These are phyloP conservation scores for Trematocara zebra DNA, from an alignment of 2,113 vertebrate species.

Conservation along the genomic window DNA sequence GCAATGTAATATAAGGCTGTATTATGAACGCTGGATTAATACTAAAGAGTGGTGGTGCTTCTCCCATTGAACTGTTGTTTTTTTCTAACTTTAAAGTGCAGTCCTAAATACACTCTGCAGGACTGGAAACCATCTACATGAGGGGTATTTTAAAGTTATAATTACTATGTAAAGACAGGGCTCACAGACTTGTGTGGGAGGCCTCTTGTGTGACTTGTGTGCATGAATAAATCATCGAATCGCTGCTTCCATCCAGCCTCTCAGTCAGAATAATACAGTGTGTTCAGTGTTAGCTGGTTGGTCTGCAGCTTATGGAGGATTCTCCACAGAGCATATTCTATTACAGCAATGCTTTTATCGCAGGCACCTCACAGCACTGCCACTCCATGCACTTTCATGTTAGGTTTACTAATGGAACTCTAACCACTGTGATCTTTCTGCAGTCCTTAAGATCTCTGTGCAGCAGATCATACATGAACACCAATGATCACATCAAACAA, in stretches of 20 bases:
- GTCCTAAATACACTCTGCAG: not conserved
- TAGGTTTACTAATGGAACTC: not conserved
- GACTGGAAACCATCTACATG: not conserved
- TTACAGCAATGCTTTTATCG: not conserved
- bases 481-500: not conserved
- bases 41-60: not conserved
- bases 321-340: not conserved
- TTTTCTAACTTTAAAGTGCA: not conserved
- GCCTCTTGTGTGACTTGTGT: not conserved
- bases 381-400: not conserved
- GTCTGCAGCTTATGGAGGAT: not conserved
- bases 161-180: not conserved
- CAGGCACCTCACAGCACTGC: not conserved
- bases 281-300: not conserved
- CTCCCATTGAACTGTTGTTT: not conserved
- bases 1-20: not conserved
- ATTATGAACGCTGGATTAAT: not conserved
- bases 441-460: not conserved
- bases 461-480: not conserved
- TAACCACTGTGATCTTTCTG: not conserved
- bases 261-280: slow-evolving; percentile 15
- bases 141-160: not conserved
- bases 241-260: not conserved
- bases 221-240: not conserved
- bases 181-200: not conserved